Percentiles rank a stretch among this genome's conserved stretches.
Conservation (phyloP, 2,113 vertebrate genomes). For the Megalops atlanticus region DNA sequence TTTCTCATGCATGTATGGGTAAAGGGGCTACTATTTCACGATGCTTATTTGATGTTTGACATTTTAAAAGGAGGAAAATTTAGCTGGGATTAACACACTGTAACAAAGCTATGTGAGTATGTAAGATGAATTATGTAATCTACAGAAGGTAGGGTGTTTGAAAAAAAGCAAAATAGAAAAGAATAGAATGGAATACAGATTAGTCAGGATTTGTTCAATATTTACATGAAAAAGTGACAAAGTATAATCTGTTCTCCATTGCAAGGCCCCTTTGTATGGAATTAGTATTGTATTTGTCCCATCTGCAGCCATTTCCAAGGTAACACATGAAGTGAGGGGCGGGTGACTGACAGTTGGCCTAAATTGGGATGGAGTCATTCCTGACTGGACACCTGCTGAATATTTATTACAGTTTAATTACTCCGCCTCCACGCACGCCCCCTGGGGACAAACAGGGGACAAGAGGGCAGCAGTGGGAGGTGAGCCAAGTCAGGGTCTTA, state of each 20-base stretch:
- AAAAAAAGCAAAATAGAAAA: neutral
- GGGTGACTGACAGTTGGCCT: neutral
- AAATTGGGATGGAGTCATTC: neutral
- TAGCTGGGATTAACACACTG: too few relatives aligned
- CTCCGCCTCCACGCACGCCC: neutral
- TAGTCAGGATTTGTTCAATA: neutral
- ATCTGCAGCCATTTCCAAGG: conserved; percentile 6
- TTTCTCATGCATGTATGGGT: neutral
- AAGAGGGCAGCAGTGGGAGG: neutral
- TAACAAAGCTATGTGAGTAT: neutral
- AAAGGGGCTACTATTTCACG: neutral
- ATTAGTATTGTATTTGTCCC: too few relatives aligned
- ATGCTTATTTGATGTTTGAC: neutral
- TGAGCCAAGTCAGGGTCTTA: neutral
- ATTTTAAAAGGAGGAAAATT: neutral
- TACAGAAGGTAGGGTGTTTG: neutral
- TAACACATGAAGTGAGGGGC: neutral
- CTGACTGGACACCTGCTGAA: neutral
- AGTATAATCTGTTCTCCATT: neutral
- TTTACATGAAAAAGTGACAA: neutral
- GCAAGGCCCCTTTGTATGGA: too few relatives aligned
- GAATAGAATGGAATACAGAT: neutral
- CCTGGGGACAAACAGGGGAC: neutral
- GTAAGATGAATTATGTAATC: neutral
- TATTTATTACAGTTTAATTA: conserved; percentile 4